Evolutionary conservation across 92 coral and sea anemone species (phyloP).

Genomic region (Phenganax stokvisi): DNA sequence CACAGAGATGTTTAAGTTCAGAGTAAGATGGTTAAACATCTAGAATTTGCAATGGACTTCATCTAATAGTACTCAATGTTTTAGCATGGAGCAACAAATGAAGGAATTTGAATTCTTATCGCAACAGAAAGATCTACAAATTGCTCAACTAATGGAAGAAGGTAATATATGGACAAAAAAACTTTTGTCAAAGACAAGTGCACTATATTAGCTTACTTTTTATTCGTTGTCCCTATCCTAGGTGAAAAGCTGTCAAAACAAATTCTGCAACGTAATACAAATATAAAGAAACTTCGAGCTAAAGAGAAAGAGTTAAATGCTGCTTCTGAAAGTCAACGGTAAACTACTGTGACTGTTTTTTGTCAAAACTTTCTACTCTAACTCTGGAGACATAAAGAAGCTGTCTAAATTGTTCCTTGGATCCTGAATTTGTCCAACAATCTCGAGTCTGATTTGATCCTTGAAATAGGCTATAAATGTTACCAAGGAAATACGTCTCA

Average conservation of each 20-base stretch:
- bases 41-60: not conserved
- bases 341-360: not conserved
- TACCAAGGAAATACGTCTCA: too few species aligned
- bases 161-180: constrained; percentile 47
- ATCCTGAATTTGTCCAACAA: not conserved
- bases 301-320: constrained; percentile 84
- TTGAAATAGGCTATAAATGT: too few species aligned
- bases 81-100: constrained; percentile 70
- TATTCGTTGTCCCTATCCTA: constrained; percentile 6
- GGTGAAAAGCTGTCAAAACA: constrained; percentile 98
- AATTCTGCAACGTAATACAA: constrained; percentile 83
- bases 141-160: constrained; percentile 80
- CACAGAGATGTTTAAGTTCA: constrained; percentile 57
- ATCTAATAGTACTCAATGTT: not conserved
- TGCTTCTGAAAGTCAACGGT: constrained; percentile 69
- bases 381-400: not conserved
- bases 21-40: constrained; percentile 51
- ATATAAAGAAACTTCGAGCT: constrained; percentile 78
- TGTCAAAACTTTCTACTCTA: too few species aligned
- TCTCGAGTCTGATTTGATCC: too few species aligned
- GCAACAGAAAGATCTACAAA: constrained; percentile 89
- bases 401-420: not conserved
- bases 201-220: not conserved
- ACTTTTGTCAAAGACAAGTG: not conserved
- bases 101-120: constrained; percentile 67